Percentiles rank a stretch among this genome's conserved stretches.
Evolutionary conservation across 2,888 invertebrate genomes (phyloP).

Genomic region (Aphrophora alni): DNA sequence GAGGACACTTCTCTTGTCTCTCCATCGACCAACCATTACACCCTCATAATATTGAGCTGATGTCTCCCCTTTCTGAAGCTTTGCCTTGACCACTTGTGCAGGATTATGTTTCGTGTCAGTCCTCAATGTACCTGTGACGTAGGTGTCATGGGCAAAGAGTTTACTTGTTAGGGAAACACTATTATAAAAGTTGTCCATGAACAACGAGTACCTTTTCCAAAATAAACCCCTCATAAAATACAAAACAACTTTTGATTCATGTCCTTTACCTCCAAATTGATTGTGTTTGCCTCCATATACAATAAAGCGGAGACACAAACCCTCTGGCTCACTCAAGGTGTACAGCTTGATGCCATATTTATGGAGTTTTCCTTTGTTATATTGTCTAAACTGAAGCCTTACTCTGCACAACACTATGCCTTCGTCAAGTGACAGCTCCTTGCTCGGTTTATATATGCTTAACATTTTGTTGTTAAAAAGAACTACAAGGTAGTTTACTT

Average conservation of each 20-base stretch:
- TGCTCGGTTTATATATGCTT: neutral
- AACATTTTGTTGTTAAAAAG: neutral
- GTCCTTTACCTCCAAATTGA: neutral
- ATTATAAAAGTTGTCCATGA: constrained; percentile 18
- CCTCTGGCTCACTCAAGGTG: neutral
- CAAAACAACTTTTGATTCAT: neutral
- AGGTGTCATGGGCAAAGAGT: neutral
- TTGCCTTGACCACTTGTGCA: neutral
- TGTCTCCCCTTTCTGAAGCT: constrained; percentile 32
- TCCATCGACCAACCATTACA: constrained; percentile 7
- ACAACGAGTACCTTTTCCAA: neutral
- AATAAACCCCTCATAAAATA: neutral
- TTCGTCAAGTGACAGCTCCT: neutral
- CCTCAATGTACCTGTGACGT: neutral
- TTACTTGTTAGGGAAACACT: neutral
- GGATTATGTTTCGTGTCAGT: neutral
- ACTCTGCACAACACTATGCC: too few relatives aligned
- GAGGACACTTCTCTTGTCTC: neutral
- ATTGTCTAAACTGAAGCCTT: neutral
- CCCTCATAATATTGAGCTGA: neutral
- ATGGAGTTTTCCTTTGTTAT: neutral
- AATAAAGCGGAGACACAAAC: neutral
- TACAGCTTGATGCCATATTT: neutral
- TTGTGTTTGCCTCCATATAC: neutral
- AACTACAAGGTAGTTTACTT: neutral